phyloP scores from a whole-genome alignment of 2,888 invertebrate genomes.

The Cremastobaeus sp. region DNA sequence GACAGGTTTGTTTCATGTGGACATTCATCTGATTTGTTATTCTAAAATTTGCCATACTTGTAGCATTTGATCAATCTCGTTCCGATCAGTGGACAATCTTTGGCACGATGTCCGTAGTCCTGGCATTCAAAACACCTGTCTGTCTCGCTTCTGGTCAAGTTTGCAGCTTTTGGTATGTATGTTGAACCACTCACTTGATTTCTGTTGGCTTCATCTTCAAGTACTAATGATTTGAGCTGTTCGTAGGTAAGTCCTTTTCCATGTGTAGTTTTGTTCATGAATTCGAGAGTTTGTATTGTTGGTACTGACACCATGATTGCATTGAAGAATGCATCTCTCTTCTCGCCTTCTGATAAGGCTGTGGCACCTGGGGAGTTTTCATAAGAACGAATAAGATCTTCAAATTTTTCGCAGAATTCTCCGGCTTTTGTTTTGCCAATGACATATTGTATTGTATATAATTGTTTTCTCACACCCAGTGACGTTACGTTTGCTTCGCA shows the following conservation, averaged over 20 bases:
- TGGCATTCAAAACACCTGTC: slow-evolving; percentile 21
- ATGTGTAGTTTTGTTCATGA: slow-evolving; percentile 37
- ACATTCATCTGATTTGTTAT: too few relatives aligned
- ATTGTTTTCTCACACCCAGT: slow-evolving; percentile 41
- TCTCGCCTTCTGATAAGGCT: slow-evolving; percentile 53
- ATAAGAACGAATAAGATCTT: slow-evolving; percentile 46
- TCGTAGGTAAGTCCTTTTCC: slow-evolving; percentile 54
- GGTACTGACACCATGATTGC: slow-evolving; percentile 16
- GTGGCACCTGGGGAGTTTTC: slow-evolving; percentile 1
- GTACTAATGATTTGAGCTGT: slow-evolving; percentile 43
- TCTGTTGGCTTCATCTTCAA: slow-evolving; percentile 51
- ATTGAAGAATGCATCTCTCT: slow-evolving; percentile 47
- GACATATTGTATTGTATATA: slow-evolving; percentile 53
- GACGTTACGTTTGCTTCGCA: slow-evolving; percentile 55
- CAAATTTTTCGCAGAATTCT: slow-evolving; percentile 54
- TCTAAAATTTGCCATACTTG: slow-evolving; percentile 3
- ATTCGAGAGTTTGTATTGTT: slow-evolving; percentile 5
- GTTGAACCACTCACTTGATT: too few relatives aligned
- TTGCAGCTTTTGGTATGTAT: too few relatives aligned
- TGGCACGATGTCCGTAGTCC: slow-evolving; percentile 1
- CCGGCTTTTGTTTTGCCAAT: slow-evolving; percentile 44
- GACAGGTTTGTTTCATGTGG: too few relatives aligned
- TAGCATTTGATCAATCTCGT: slow-evolving; percentile 15
- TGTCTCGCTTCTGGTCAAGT: too few relatives aligned
- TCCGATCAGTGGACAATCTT: not conserved